Percentiles rank a stretch among this genome's conserved stretches.
Conservation (phyloP, 1,140 invertebrate genomes). For the Rhopalosiphum padi region DNA sequence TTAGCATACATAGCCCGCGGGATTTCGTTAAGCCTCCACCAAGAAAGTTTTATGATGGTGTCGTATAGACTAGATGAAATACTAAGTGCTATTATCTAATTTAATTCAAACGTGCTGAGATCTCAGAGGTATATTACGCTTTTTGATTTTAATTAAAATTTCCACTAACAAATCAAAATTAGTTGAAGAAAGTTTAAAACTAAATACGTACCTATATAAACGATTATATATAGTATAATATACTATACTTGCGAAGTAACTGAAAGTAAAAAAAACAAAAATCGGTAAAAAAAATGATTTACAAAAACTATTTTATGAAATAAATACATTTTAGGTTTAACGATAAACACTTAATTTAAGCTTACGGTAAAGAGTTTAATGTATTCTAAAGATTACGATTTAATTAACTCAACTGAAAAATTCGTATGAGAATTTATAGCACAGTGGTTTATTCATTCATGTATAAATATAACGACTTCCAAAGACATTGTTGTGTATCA, state of each 20-base stretch:
- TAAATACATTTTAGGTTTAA: neutral
- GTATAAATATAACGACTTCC: neutral
- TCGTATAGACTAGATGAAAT: neutral
- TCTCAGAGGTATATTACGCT: slow-evolving; percentile 6
- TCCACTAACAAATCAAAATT: neutral
- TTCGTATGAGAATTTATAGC: neutral
- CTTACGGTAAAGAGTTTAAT: neutral
- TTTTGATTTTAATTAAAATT: slow-evolving; percentile 4
- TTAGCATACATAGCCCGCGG: neutral
- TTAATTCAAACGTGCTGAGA: neutral
- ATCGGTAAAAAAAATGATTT: neutral
- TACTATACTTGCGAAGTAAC: neutral
- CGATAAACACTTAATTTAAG: neutral
- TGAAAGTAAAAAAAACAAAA: neutral
- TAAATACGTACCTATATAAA: neutral
- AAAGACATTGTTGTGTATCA: neutral
- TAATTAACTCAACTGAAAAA: neutral
- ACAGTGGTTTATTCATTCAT: neutral
- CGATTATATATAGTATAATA: too few relatives aligned
- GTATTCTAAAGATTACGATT: neutral
- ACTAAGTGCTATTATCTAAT: neutral
- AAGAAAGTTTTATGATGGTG: neutral
- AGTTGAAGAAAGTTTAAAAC: neutral
- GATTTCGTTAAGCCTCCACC: neutral
- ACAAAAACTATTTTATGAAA: neutral